Conservation (phyloP, 2,888 invertebrate species). For the Temnothorax rugatulus region DNA sequence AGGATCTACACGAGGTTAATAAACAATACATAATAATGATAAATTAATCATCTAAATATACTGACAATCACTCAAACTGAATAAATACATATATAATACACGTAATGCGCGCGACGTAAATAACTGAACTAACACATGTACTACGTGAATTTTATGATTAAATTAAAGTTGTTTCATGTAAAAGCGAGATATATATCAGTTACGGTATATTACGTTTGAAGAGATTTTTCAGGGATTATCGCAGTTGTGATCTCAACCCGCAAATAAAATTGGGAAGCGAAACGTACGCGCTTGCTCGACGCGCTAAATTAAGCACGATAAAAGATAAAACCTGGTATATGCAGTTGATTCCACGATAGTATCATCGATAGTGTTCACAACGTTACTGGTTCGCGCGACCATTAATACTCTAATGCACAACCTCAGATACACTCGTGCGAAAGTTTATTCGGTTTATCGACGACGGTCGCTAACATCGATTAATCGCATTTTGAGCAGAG, state of each 20-base stretch:
- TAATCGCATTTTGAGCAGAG: constrained; percentile 36
- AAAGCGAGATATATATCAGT: not conserved
- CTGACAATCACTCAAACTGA: not conserved
- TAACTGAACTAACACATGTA: not conserved
- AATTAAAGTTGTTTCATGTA: constrained; percentile 4
- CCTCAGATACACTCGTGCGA: constrained; percentile 19
- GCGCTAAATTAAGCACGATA: constrained; percentile 43
- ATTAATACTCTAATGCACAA: constrained; percentile 45
- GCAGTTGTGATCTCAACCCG: not conserved
- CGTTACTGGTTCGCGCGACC: constrained; percentile 29
- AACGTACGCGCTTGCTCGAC: constrained; percentile 27
- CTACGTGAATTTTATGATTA: not conserved
- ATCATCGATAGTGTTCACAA: constrained; percentile 52
- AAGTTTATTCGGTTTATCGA: constrained; percentile 48
- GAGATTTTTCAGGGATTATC: constrained; percentile 12
- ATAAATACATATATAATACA: not conserved
- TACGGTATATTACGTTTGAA: not conserved
- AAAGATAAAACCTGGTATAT: constrained; percentile 44
- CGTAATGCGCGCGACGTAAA: not conserved
- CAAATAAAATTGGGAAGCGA: constrained; percentile 21
- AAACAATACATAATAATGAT: not conserved
- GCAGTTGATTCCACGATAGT: constrained; percentile 5
- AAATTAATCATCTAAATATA: constrained; percentile 6
- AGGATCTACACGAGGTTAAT: not conserved
- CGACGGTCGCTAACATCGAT: constrained; percentile 32